phyloP scores from a whole-genome alignment of 1,140 invertebrate genomes.

The Drosophila yakuba region DNA sequence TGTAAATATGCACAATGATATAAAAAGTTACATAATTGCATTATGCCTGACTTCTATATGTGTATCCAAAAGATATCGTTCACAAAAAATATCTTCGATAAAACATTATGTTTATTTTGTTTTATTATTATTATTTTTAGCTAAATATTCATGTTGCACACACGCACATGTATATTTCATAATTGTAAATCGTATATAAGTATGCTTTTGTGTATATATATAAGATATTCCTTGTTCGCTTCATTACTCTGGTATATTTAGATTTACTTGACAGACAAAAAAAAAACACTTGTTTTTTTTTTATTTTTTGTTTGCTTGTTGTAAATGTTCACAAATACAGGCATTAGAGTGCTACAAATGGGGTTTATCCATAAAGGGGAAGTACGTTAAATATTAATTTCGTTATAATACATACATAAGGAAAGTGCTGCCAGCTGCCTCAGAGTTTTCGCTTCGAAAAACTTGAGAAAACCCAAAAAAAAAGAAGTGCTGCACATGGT shows the following conservation, averaged over 20 bases:
- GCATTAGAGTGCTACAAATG: constrained; percentile 26
- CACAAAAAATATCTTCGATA: constrained; percentile 21
- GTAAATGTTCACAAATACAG: constrained; percentile 41
- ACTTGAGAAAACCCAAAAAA: constrained; percentile 1
- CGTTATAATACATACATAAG: constrained; percentile 53
- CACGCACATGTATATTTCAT: constrained; percentile 35
- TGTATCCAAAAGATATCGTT: constrained; percentile 43
- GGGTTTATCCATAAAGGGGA: constrained; percentile 7
- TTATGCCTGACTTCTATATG: constrained; percentile 32
- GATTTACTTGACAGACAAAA: constrained; percentile 14
- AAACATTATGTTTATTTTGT: constrained; percentile 12
- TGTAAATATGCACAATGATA: constrained; percentile 46
- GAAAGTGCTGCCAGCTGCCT: constrained; percentile 55
- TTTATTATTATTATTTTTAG: constrained; percentile 1
- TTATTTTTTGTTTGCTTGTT: constrained; percentile 15
- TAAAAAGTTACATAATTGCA: constrained; percentile 53
- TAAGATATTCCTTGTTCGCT: constrained; percentile 34
- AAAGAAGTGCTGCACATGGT: not conserved
- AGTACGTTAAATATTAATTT: constrained; percentile 12
- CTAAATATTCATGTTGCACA: constrained; percentile 16
- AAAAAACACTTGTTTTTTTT: constrained; percentile 28
- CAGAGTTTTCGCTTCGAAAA: constrained; percentile 1
- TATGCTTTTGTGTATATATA: constrained; percentile 44
- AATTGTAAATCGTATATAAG: constrained; percentile 63
- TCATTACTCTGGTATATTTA: constrained; percentile 15